Base-by-base conservation (phyloP, 1,140 invertebrate genomes). In the Mylabris phalerata region DNA sequence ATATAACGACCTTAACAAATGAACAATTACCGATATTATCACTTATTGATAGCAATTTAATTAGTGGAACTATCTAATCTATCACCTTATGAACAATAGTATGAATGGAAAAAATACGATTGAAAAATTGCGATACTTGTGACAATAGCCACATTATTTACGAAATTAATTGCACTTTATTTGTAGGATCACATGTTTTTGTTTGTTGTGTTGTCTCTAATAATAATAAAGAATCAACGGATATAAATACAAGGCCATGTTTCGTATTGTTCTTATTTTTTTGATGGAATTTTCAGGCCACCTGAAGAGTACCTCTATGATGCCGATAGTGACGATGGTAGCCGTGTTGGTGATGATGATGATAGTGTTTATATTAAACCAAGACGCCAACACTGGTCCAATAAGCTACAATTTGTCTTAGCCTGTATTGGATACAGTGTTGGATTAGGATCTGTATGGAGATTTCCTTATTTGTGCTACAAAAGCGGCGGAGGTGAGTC, bases 341-440 rank as follows among this genome's bases (percentile, higher is more conserved):
- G 48, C 6, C 84, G 82, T 48, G 78, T 75, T 3, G 84, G 82
- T 49, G 78, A 75, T 4, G 85, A 87, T 65, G 78, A 77, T n/a
- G 79, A 82, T 57, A 76, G 79, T 13, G 78, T 80, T 27, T 82
- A 87, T 69, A 75, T 86, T 48, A 87, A 88, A 69, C 86, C 86
- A 1, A 78, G 84, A 62, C 77, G 88, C 64, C 87, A 87, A 38
- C 86, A 90, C 67, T 95, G 93, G 93, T 83, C 84, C 47, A 93
- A 89, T 73, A 93, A 94, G 77, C 80, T 90, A 57, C 91, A 95
- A 75, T 95, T 95, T 70, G 86, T 94, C 11, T 78, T 95, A 57
- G 89, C 91, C 13, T 93, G 90, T 71, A 87, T 96, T 41, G 91
- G 92, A 9, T 95, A 93, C 73, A 92, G 90, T 11, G 92, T 96